Conservation (phyloP, 2,888 invertebrate genomes). For the Crossocerus cetratus region DNA sequence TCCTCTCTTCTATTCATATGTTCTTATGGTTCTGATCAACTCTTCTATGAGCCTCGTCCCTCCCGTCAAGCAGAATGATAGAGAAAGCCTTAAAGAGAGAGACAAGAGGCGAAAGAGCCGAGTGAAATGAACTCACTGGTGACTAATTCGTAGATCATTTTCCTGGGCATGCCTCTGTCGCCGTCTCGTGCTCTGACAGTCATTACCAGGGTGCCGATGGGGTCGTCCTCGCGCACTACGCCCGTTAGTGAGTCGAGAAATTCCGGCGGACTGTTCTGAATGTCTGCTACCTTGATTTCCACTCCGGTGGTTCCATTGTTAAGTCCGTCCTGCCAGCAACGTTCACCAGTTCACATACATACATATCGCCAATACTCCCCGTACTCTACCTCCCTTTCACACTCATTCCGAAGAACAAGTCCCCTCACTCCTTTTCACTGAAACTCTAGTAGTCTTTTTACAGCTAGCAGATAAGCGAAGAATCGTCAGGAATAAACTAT, state of each 20-base stretch:
- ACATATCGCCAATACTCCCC: too few relatives aligned
- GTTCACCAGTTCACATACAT: slow-evolving; percentile 15
- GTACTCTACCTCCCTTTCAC: too few relatives aligned
- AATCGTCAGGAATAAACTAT: too few relatives aligned
- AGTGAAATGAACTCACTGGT: slow-evolving; percentile 82
- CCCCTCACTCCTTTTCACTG: too few relatives aligned
- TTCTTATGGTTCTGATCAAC: too few relatives aligned
- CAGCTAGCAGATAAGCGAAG: too few relatives aligned
- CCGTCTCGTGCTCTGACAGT: slow-evolving; percentile 90
- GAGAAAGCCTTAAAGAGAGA: too few relatives aligned
- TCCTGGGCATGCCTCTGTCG: slow-evolving; percentile 89
- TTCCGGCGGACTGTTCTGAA: slow-evolving; percentile 92
- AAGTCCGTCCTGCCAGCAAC: slow-evolving; percentile 83
- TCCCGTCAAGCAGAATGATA: too few relatives aligned
- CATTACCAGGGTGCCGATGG: slow-evolving; percentile 89
- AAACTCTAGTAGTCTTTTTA: too few relatives aligned
- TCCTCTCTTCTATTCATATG: too few relatives aligned
- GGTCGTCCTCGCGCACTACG: slow-evolving; percentile 88
- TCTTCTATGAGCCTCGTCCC: too few relatives aligned
- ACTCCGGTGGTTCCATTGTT: slow-evolving; percentile 86
- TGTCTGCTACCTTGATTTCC: slow-evolving; percentile 88
- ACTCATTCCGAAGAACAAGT: too few relatives aligned
- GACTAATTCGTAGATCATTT: slow-evolving; percentile 87
- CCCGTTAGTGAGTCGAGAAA: slow-evolving; percentile 89
- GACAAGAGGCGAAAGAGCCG: not conserved